Base-by-base conservation (phyloP, 1,140 invertebrate species). In the Drosophila funebris region DNA sequence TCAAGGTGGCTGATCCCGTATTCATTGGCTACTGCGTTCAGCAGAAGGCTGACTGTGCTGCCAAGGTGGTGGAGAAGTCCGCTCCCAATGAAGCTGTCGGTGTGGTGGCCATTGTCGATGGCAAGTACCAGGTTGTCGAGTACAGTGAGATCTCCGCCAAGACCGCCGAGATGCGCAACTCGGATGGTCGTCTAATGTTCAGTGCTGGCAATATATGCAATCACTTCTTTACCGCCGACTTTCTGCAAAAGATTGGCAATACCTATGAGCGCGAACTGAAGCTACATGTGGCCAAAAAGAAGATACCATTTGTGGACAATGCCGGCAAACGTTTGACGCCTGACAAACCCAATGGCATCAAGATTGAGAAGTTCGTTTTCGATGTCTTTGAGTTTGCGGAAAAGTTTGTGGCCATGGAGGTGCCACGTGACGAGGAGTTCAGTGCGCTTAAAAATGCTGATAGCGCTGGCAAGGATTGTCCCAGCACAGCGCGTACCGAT, bases 281-380 rank as follows among this genome's bases (percentile, higher is more conserved):
- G 88, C 93, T 99, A 20, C 99, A 99, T 91, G 94, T 98, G 1
- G 99, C 99, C 5, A 98, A 98, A 80, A 99, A 99, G 93, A 99
- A 99, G 92, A 99, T 99, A 78, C 95, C 98, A 0, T 96, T 95
- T 85, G 93, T 98, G 0, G 95, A 98, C 91, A 92, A 94, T 0
- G 93, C 95, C 56, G 97, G 97, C 4, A 92, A 94, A 18, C 92
- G 94, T 41, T 92, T 95, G 8, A 96, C 95, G 57, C 98, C 99
- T 0, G 94, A 94, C 0, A 94, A 94, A 82, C 95, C 96, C 0
- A 99, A 99, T 91, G 99, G 98, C 16, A 98, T 99, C 70, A 99
- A 99, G 93, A 96, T 99, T 91, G 99, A 99, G 84, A 99, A 99
- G 92, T 99, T 99, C 92, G 96, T 99, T 1, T 99, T 99, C 91